A percentile compares a stretch with the other conserved stretches of the same genome.
Evolutionary conservation across 2,113 vertebrate species (phyloP).

Genomic region (Labeo catla): DNA sequence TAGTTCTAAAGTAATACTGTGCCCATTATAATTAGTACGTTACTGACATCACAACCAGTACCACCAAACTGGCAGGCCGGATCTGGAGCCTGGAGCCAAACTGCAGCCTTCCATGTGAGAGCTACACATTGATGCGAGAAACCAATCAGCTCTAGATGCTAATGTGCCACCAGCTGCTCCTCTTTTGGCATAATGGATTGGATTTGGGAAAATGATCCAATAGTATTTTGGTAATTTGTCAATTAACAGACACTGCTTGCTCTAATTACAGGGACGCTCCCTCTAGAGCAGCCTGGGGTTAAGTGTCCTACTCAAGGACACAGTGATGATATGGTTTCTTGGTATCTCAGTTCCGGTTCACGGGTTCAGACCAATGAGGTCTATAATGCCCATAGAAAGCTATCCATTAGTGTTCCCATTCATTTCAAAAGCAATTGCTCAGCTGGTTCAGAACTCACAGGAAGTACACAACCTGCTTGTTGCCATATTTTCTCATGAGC

Average conservation of each 20-base stretch:
- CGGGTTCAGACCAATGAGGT: not conserved
- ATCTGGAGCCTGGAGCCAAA: not conserved
- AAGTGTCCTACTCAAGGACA: conserved; percentile 16
- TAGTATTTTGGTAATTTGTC: conserved; percentile 30
- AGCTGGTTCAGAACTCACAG: not conserved
- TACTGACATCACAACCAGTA: not conserved
- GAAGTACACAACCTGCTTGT: conserved; percentile 8
- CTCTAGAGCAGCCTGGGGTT: conserved; percentile 8
- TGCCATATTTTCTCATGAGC: not conserved
- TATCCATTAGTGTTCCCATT: conserved; percentile 11
- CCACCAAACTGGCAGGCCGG: not conserved
- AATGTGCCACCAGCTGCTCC: conserved; percentile 19
- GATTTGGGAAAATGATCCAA: conserved; percentile 26
- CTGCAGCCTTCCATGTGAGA: not conserved
- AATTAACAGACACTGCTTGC: conserved; percentile 18
- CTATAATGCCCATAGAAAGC: conserved; percentile 10
- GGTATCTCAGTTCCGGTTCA: conserved; percentile 8
- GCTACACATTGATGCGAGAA: conserved; percentile 11
- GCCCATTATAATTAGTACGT: not conserved
- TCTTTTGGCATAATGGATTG: conserved; percentile 23
- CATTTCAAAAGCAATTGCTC: conserved; percentile 2
- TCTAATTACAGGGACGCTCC: not conserved
- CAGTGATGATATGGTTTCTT: conserved; percentile 27
- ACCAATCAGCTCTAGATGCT: conserved; percentile 30
- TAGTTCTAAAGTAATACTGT: not conserved